Evolutionary conservation across 2,113 vertebrate genomes (phyloP).

Genomic region (Bubo blakistoni): DNA sequence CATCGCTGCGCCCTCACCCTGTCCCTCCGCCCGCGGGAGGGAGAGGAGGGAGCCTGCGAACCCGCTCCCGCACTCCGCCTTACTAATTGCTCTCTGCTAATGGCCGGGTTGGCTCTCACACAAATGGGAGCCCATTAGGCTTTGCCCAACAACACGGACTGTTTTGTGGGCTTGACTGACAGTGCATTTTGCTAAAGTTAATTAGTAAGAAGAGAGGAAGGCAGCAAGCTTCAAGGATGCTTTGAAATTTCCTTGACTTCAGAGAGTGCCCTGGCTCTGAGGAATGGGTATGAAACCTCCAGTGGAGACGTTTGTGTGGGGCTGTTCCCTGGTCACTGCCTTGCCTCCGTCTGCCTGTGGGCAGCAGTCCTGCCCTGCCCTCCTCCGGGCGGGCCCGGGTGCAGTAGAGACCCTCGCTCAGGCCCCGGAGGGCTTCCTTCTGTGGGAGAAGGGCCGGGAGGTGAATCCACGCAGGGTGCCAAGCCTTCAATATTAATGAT

Average conservation of each 20-base stretch:
- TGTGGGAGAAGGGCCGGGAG: fast-evolving
- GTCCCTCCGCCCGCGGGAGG: fast-evolving
- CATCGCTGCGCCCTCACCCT: fast-evolving
- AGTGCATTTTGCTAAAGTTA: slow-evolving; percentile 35
- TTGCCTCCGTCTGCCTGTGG: fast-evolving
- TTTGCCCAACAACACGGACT: not conserved
- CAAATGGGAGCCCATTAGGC: slow-evolving; percentile 56
- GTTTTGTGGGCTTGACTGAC: slow-evolving; percentile 36
- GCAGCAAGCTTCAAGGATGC: slow-evolving; percentile 46
- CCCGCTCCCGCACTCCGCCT: not conserved
- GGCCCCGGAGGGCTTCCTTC: not conserved
- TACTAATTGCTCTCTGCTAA: slow-evolving; percentile 48
- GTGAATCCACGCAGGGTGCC: fast-evolving
- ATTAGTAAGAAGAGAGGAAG: slow-evolving; percentile 45
- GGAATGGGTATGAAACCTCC: fast-evolving
- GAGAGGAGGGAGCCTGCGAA: not conserved
- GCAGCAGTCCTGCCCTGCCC: not conserved
- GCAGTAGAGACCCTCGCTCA: fast-evolving
- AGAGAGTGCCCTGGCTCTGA: not conserved
- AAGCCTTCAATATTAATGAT: not conserved
- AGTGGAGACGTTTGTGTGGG: not conserved
- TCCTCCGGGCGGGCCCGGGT: fast-evolving
- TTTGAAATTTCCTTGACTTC: slow-evolving; percentile 52
- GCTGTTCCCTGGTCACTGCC: not conserved
- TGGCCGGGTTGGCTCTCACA: slow-evolving; percentile 39